Base-by-base conservation (phyloP, 2,797 vertebrate species). In the Xyrichtys novacula region DNA sequence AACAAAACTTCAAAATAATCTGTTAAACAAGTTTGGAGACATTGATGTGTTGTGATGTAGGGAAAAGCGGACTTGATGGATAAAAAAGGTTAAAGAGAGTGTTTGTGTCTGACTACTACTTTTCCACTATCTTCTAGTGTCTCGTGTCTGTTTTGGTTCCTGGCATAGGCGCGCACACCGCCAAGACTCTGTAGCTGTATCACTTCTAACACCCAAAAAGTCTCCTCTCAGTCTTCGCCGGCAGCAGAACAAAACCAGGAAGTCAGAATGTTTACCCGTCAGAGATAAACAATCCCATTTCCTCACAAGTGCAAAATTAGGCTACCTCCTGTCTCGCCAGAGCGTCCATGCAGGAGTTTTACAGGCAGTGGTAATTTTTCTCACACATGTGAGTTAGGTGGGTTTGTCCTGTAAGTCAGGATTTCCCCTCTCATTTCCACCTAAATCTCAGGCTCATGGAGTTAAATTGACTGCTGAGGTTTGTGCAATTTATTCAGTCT, bases 231-330 rank as follows among this genome's bases (percentile, higher is more conserved):
- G 62, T 46, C 65, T 63, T 26, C 80, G 72, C 58, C 60, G 39
- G 53, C 20, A 75, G 64, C 47, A 78, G 83, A 89, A 94, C 93
- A 93, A 93, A 94, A 92, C 85, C 88, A 86, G 92, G 93, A 94
- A 94, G 89, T 80, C 59, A 42, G 71, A 79, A 14, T 88, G 88
- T 92, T 92, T 92, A 83, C 60, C 74, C 81, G 78, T 69, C 6
- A 36, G 85, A 60, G 91, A 93, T 90, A 91, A 92, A 90, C 91
- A 88, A 88, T 88, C 76, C 81, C 26, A 57, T 85, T 93, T 93
- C 88, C 88, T 83, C 31, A 42, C 69, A 85, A 80, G 80, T 72
- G 65, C 80, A 83, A 80, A 90, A 83, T 85, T 84, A 87, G 83
- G 73, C 71, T 67, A 58, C 70, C 88, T 92, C 89, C 89, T 83